Evolutionary conservation across 2,113 vertebrate genomes (phyloP).

Genomic region (Cettia cetti): DNA sequence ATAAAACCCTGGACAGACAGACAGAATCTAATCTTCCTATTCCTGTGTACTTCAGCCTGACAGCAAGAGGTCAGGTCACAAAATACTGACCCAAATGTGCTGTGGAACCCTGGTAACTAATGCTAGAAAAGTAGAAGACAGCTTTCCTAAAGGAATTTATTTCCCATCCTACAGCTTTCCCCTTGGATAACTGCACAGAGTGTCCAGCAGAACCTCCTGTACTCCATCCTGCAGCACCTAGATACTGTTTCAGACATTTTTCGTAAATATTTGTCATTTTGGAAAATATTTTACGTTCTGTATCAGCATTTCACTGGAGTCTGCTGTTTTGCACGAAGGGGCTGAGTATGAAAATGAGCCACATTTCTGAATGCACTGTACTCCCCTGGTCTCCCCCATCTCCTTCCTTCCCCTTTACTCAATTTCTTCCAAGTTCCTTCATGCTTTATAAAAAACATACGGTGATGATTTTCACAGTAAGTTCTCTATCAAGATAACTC

Average conservation of each 20-base stretch:
- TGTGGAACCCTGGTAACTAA: not conserved
- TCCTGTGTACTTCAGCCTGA: not conserved
- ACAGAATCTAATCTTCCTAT: not conserved
- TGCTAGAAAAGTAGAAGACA: not conserved
- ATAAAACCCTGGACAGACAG: not conserved
- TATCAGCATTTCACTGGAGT: not conserved
- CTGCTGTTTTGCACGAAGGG: not conserved
- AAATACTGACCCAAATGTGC: not conserved
- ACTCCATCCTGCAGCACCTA: not conserved
- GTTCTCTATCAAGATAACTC: not conserved
- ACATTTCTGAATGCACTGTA: not conserved
- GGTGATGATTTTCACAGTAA: not conserved
- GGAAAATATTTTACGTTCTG: not conserved
- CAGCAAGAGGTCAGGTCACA: not conserved
- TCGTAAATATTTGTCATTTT: not conserved
- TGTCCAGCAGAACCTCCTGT: rapidly evolving
- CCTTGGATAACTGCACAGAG: not conserved
- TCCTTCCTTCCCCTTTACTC: not conserved
- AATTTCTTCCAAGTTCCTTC: not conserved
- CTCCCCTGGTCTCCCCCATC: not conserved
- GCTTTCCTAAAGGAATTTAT: not conserved
- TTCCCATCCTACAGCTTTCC: not conserved
- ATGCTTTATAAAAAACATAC: not conserved
- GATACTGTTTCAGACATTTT: not conserved
- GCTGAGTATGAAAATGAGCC: not conserved